Base-by-base conservation (phyloP, 1,140 invertebrate genomes). In the Eupeodes corollae region DNA sequence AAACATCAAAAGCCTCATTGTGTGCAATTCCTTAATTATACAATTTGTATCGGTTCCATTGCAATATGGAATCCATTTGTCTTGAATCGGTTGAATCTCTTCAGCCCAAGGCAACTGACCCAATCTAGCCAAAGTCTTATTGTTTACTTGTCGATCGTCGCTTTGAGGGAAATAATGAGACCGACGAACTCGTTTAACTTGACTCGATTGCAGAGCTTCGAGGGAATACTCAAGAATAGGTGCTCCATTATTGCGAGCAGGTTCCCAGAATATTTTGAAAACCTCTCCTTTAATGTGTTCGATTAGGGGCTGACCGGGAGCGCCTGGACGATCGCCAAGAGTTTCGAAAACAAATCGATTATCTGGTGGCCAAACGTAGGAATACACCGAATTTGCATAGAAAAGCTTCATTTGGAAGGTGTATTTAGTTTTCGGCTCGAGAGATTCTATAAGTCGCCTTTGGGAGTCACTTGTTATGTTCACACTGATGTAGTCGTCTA, bases 1-100 rank as follows among this genome's bases (percentile, higher is more conserved):
- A 62, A 92, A 93, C 42, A 70, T 56, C 52, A 75, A 73, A 9
- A 79, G 69, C 49, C 84, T 83, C 8, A 75, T 76, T 2, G 78
- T 68, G 68, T 79, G 77, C 13, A 90, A 70, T 1, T 77, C 77
- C 1, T 75, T 73, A 12, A 92, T 79, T 35, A 87, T 75, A 85
- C 88, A 95, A 53, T 82, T 82, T 51, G 67, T 69, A 76, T 82
- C 77, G 31, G 82, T 83, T 42, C 86, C 89, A 64, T 91, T 93
- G 59, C 91, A 91, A 26, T 83, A 79, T 6, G 79, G 58, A 34
- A 73, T 73, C 79, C 89, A 89, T 12, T 77, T 72, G 48, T 79
- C 75, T 44, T 72, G 70, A 14, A 74, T 52, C 11, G 51, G 54
- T 42, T 40, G 2, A 0, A 56, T 56, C 37, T 62, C 60, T 55